phyloP scores from a whole-genome alignment of 2,888 invertebrate species.

The Acrobasis suavella region DNA sequence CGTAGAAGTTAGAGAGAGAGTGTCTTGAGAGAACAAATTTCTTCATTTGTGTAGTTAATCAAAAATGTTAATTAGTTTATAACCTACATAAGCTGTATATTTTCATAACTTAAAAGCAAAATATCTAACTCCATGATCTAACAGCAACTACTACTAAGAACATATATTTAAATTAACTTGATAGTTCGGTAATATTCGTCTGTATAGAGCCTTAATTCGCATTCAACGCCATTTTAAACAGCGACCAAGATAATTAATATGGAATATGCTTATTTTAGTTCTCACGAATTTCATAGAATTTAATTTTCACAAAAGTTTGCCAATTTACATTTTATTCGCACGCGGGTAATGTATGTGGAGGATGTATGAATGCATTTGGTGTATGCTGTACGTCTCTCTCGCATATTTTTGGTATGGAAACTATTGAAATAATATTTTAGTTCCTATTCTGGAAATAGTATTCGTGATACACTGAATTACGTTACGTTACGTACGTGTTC shows the following conservation, averaged over 20 bases:
- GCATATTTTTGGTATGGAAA: neutral
- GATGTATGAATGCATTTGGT: constrained; percentile 2
- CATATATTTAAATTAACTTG: too few relatives aligned
- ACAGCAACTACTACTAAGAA: neutral
- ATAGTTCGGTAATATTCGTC: neutral
- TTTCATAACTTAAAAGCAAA: too few relatives aligned
- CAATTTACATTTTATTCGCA: constrained; percentile 21
- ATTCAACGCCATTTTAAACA: constrained; percentile 4
- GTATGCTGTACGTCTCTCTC: neutral
- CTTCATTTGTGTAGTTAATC: too few relatives aligned
- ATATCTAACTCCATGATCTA: too few relatives aligned
- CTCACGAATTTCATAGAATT: constrained; percentile 16
- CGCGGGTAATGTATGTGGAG: constrained; percentile 33
- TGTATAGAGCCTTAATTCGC: neutral
- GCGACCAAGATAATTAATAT: constrained; percentile 16
- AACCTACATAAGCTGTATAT: too few relatives aligned
- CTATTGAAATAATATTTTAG: neutral
- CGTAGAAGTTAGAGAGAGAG: too few relatives aligned
- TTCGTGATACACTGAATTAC: too few relatives aligned
- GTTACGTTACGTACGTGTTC: too few relatives aligned
- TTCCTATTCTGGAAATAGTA: neutral
- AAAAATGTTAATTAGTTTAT: too few relatives aligned
- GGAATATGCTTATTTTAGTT: constrained; percentile 20
- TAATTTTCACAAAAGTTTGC: constrained; percentile 13
- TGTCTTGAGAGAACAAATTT: too few relatives aligned